These are phyloP conservation scores for Sebastes umbrosus DNA, from an alignment of 2,797 vertebrate genomes.

Conservation along the genomic window DNA sequence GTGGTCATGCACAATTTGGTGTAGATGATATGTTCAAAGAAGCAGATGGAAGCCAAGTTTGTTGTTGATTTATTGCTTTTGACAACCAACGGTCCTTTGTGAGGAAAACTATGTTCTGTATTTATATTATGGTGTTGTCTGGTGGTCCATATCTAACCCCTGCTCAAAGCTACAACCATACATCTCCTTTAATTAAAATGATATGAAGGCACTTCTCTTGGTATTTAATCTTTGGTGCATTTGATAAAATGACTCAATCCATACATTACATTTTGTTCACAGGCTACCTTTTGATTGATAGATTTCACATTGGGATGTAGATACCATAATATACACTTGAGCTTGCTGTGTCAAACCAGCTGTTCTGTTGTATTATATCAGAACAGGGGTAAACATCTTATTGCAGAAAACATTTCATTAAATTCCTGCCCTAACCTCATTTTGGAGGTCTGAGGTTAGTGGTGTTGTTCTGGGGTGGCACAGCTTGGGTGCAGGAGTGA, in stretches of 20 bases:
- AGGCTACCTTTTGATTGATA: slow-evolving; percentile 1
- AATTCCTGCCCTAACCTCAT: slow-evolving; percentile 2
- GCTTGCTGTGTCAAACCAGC: neutral
- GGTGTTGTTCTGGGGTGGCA: slow-evolving; percentile 30
- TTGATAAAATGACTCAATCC: neutral
- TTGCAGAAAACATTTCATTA: slow-evolving; percentile 3
- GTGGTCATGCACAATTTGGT: slow-evolving; percentile 50
- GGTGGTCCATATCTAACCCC: slow-evolving; percentile 23
- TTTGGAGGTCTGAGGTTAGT: slow-evolving; percentile 28
- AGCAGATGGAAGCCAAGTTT: slow-evolving; percentile 34
- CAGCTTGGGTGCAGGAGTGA: slow-evolving; percentile 16
- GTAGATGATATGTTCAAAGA: slow-evolving; percentile 51
- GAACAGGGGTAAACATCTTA: slow-evolving; percentile 21
- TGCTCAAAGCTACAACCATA: slow-evolving; percentile 3
- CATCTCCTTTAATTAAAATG: slow-evolving; percentile 31
- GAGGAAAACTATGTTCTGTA: slow-evolving; percentile 29
- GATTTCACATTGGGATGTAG: neutral
- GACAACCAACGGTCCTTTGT: slow-evolving; percentile 25
- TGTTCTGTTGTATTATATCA: slow-evolving; percentile 13
- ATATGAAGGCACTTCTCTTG: slow-evolving; percentile 31
- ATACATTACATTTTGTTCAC: neutral
- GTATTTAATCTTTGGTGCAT: slow-evolving; percentile 6
- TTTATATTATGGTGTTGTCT: slow-evolving; percentile 45
- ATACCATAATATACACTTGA: neutral
- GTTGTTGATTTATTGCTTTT: slow-evolving; percentile 49